Evolutionary conservation across 2,888 invertebrate species (phyloP).

Genomic region (Chalcis sispes): DNA sequence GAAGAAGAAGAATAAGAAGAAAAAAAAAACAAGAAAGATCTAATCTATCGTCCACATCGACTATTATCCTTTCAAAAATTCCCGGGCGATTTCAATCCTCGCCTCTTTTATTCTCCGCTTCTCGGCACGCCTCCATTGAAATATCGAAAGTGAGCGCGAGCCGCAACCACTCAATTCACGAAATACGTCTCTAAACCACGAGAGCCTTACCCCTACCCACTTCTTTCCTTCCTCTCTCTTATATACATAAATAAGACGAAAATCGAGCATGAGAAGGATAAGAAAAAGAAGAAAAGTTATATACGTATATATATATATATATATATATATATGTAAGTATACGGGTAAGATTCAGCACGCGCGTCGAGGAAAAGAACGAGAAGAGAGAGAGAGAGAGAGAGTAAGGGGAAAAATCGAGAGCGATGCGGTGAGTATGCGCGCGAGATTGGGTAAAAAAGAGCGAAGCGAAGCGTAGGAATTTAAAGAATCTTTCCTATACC

Average conservation of each 20-base stretch:
- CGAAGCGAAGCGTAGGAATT: constrained; percentile 47
- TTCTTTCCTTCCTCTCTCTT: background rate
- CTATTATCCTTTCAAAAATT: too few species aligned
- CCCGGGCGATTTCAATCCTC: background rate
- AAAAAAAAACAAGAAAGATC: too few species aligned
- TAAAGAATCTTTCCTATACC: constrained; percentile 33
- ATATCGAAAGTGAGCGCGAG: constrained; percentile 3
- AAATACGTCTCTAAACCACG: background rate
- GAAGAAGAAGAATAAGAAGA: too few species aligned
- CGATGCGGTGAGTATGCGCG: too few species aligned
- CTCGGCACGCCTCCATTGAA: constrained; percentile 6
- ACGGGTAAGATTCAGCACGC: too few species aligned
- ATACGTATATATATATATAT: too few species aligned
- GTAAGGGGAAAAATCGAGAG: background rate
- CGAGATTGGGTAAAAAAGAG: constrained; percentile 15
- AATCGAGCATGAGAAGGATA: constrained; percentile 16
- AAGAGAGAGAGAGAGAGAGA: background rate
- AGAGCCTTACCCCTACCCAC: too few species aligned
- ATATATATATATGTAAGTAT: too few species aligned
- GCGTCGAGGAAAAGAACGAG: constrained; percentile 10
- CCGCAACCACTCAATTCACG: constrained; percentile 11
- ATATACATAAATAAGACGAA: constrained; percentile 37
- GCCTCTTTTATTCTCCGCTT: background rate
- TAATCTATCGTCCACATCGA: too few species aligned
- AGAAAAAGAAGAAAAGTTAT: background rate